A percentile compares a stretch with the other conserved stretches of the same genome.
These are phyloP conservation scores for Popillia japonica DNA, from an alignment of 1,140 invertebrate species.

Conservation along the genomic window DNA sequence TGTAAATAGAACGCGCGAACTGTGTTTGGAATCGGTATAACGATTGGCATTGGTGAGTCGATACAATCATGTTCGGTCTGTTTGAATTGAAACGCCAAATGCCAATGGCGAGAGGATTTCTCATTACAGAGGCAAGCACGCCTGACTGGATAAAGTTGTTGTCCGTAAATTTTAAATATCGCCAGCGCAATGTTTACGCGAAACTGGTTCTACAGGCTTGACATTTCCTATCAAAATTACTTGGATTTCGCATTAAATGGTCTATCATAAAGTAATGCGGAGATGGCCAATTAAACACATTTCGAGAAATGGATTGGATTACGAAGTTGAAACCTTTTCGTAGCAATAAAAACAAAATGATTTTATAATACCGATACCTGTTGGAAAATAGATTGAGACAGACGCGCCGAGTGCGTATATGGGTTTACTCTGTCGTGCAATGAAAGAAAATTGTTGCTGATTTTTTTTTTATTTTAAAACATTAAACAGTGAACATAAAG, in stretches of 20 bases:
- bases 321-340: background rate
- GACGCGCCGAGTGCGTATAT: too few species aligned
- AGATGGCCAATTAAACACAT: slow-evolving; percentile 2
- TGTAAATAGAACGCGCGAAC: slow-evolving; percentile 10
- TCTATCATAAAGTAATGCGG: background rate
- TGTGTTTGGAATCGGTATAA: slow-evolving; percentile 13
- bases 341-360: background rate
- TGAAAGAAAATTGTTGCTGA: too few species aligned
- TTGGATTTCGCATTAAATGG: slow-evolving; percentile 8
- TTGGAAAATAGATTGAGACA: too few species aligned
- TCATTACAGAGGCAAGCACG: background rate
- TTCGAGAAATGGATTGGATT: background rate
- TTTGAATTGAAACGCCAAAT: slow-evolving; percentile 24
- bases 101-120: slow-evolving; percentile 9
- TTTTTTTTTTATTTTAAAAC: too few species aligned
- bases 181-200: background rate
- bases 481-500: too few species aligned
- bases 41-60: slow-evolving; percentile 4
- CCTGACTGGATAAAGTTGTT: slow-evolving; percentile 3
- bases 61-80: slow-evolving; percentile 2
- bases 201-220: background rate
- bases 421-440: too few species aligned
- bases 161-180: slow-evolving; percentile 12
- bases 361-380: too few species aligned
- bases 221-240: background rate